Evolutionary conservation across 2,113 vertebrate species (phyloP).

Genomic region (Hypocryptadius cinnamomeus): DNA sequence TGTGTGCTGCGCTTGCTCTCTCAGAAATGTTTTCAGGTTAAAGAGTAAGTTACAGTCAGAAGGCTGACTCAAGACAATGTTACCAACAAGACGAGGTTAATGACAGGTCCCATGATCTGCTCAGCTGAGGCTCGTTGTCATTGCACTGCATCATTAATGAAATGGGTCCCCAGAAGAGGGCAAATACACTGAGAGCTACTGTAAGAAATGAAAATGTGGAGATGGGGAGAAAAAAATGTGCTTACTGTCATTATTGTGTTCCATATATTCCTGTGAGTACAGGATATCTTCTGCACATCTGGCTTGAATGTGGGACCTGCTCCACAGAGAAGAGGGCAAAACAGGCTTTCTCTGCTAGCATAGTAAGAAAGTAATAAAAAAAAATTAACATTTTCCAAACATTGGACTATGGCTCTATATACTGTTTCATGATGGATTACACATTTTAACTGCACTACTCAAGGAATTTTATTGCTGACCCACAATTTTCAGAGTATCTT

Average conservation of each 20-base stretch:
- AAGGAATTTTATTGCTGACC: neutral
- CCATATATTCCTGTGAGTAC: neutral
- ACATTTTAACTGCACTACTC: neutral
- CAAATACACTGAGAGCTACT: neutral
- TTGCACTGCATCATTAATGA: neutral
- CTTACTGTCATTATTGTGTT: neutral
- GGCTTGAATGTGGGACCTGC: neutral
- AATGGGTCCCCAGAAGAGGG: neutral
- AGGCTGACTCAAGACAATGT: neutral
- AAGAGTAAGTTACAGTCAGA: neutral
- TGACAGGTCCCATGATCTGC: neutral
- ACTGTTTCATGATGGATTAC: neutral
- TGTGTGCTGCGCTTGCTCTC: neutral
- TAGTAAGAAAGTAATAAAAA: neutral
- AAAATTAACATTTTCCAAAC: neutral
- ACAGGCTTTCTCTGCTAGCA: neutral
- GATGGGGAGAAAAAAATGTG: neutral
- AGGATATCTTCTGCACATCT: neutral
- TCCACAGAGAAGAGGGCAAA: neutral
- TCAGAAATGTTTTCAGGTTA: neutral
- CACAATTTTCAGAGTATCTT: neutral
- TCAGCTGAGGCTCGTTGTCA: neutral
- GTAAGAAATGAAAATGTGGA: neutral
- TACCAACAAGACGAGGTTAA: neutral
- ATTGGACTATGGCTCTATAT: neutral